Percentiles rank a stretch among this genome's conserved stretches.
Evolutionary conservation across 2,888 invertebrate species (phyloP).

Genomic region (Epinotia brunnichana): DNA sequence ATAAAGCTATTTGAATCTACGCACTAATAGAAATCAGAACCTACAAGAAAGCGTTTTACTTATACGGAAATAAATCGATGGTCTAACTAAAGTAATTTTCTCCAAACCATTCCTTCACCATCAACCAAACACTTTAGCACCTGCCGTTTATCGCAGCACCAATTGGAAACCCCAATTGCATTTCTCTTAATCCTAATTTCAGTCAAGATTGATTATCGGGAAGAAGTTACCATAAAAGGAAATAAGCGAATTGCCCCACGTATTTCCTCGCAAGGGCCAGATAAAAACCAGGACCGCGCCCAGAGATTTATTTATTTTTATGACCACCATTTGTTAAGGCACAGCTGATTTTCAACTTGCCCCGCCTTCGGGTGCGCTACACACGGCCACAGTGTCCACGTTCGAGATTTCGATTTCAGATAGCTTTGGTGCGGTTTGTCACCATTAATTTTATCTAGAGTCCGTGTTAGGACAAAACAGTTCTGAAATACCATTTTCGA

Average conservation of each 20-base stretch:
- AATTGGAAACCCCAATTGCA: conserved; percentile 37
- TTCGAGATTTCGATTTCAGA: conserved; percentile 23
- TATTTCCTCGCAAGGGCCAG: conserved; percentile 59
- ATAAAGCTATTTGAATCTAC: neutral
- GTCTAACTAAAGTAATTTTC: neutral
- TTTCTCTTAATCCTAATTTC: conserved; percentile 54
- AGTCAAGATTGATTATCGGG: conserved; percentile 63
- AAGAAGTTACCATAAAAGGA: conserved; percentile 58
- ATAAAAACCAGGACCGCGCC: conserved; percentile 61
- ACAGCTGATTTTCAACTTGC: conserved; percentile 58
- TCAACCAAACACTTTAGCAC: neutral
- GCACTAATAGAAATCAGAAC: no score
- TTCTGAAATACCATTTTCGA: no score
- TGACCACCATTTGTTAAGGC: conserved; percentile 66
- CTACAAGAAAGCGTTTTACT: no score
- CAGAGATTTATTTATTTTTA: conserved; percentile 73
- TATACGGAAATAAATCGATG: no score
- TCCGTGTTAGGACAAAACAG: neutral
- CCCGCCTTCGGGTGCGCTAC: conserved; percentile 49
- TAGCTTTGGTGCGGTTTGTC: conserved; percentile 26
- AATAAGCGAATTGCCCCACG: conserved; percentile 60
- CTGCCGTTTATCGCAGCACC: conserved; percentile 17
- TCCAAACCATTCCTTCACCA: neutral
- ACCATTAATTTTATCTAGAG: neutral
- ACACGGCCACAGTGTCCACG: conserved; percentile 37